A percentile compares a stretch with the other conserved stretches of the same genome.
Conservation (phyloP, 2,888 invertebrate species). For the Heteromyza rotundicornis region DNA sequence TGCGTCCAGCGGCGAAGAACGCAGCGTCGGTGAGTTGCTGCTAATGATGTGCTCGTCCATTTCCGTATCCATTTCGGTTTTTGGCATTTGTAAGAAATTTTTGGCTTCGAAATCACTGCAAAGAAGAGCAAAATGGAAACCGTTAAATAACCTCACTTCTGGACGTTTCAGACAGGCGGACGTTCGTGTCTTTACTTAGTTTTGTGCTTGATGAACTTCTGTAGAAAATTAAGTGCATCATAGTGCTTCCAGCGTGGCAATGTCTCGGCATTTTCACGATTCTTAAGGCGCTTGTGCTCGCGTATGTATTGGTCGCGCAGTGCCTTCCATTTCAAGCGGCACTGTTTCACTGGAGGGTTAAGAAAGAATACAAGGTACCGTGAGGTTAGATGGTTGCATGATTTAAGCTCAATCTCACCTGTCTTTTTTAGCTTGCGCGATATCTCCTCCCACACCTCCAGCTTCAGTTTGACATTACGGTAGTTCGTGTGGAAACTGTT, state of each 20-base stretch:
- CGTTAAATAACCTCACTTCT: too few relatives aligned
- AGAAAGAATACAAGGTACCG: too few relatives aligned
- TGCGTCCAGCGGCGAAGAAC: constrained; percentile 31
- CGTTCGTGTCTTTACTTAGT: too few relatives aligned
- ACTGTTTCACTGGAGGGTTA: constrained; percentile 47
- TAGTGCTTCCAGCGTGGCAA: constrained; percentile 58
- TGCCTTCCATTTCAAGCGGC: constrained; percentile 59
- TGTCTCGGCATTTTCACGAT: constrained; percentile 41
- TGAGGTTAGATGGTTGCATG: too few relatives aligned
- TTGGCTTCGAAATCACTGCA: constrained; percentile 42
- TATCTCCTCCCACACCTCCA: constrained; percentile 57
- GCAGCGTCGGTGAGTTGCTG: constrained; percentile 26
- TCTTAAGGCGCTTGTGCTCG: constrained; percentile 56
- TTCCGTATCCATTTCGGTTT: constrained; percentile 42
- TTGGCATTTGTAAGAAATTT: constrained; percentile 43
- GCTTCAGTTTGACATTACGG: constrained; percentile 53
- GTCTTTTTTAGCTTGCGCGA: constrained; percentile 57
- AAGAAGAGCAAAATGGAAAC: too few relatives aligned
- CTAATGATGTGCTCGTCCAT: constrained; percentile 41
- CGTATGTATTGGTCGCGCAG: constrained; percentile 57
- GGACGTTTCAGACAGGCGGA: not conserved
- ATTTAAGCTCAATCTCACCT: constrained; percentile 40
- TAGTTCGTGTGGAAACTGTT: constrained; percentile 53
- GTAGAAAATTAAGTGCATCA: constrained; percentile 52
- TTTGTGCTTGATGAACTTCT: constrained; percentile 54